Evolutionary conservation across 2,888 invertebrate species (phyloP).

Genomic region (Ametastegia equiseti): DNA sequence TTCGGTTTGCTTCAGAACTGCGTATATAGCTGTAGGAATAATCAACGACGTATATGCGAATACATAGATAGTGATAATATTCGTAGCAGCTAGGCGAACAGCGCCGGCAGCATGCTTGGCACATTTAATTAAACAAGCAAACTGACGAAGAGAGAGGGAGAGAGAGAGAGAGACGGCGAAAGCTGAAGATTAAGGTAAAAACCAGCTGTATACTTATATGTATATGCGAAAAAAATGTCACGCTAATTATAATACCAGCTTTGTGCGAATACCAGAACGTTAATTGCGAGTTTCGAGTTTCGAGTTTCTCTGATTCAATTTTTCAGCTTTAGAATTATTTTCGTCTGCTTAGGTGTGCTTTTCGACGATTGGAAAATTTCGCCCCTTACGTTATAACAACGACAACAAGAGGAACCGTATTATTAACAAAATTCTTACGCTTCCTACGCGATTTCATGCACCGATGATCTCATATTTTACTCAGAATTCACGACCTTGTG

Average conservation of each 20-base stretch:
- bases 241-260: constrained; percentile 5
- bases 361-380: not conserved
- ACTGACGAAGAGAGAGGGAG: not conserved
- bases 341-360: not conserved
- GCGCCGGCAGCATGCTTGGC: not conserved
- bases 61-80: not conserved
- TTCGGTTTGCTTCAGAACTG: not conserved
- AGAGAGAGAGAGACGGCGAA: not conserved
- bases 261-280: not conserved
- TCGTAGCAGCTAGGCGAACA: not conserved
- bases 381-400: not conserved
- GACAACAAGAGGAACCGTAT: not conserved
- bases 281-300: not conserved
- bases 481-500: not conserved
- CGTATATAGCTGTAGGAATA: not conserved
- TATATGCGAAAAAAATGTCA: not conserved
- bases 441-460: not conserved
- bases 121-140: constrained; percentile 25
- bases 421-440: not conserved
- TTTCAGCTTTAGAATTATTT: not conserved
- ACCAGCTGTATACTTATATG: too few species aligned
- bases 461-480: not conserved
- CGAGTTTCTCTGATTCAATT: not conserved
- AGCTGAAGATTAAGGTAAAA: constrained; percentile 16
- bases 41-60: not conserved